phyloP scores from a whole-genome alignment of 1,140 invertebrate genomes.

The Oncopodura yosiiana region DNA sequence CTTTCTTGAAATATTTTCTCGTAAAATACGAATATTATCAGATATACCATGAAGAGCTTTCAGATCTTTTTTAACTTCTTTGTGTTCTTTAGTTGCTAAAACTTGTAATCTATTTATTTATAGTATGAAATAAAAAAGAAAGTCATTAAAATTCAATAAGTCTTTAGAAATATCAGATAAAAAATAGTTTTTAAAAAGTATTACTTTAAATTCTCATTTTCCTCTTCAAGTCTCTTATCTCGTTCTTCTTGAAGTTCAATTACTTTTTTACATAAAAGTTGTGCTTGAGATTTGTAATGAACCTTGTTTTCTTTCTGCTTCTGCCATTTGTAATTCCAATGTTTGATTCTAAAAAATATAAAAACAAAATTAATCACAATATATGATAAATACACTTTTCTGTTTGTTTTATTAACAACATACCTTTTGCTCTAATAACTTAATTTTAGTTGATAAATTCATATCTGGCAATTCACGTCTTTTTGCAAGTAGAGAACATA shows the following conservation, averaged over 20 bases:
- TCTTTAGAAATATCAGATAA: not conserved
- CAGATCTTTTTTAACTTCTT: slow-evolving; percentile 1
- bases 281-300: slow-evolving; percentile 11
- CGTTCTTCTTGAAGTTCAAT: not conserved
- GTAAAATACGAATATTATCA: not conserved
- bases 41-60: not conserved
- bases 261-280: slow-evolving; percentile 4
- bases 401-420: not conserved
- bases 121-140: not conserved
- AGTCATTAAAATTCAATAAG: too few relatives aligned
- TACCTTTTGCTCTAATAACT: slow-evolving; percentile 21
- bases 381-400: not conserved
- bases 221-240: slow-evolving; percentile 10
- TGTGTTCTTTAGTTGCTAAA: slow-evolving; percentile 15
- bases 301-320: slow-evolving; percentile 1
- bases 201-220: slow-evolving; percentile 24
- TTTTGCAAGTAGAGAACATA: not conserved
- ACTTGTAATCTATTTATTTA: slow-evolving; percentile 13
- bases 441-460: not conserved
- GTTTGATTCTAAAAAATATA: slow-evolving; percentile 12
- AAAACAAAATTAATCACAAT: not conserved
- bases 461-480: slow-evolving; percentile 7
- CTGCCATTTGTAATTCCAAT: slow-evolving; percentile 8
- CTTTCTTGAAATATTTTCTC: not conserved
- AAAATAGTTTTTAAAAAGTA: not conserved